Evolutionary conservation across 2,113 vertebrate genomes (phyloP), one percentile per base, ranked within the genome.

Genomic region (Elachura formosa): DNA sequence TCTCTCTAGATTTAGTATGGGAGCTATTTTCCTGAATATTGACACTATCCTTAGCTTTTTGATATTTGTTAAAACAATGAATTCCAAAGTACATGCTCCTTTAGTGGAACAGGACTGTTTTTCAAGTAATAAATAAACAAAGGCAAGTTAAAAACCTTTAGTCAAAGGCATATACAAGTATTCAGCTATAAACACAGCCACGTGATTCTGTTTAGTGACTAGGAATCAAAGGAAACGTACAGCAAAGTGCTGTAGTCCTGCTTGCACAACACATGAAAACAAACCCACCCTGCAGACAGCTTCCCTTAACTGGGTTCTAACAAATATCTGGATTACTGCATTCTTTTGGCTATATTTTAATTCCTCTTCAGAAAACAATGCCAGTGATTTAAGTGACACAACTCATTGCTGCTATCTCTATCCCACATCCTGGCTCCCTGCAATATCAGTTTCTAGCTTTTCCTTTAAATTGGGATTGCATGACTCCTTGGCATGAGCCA

Each of bases 401-500:
- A 48, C 23, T 64, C 18, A 17, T 9, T 68, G 31, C n/a, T 89
- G 77, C 52, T 73, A 54, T 55, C 73, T 87, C 73, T 68, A 8
- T 19, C 62, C 49, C 38, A 75, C 36, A 55, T 54, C 66, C 52
- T 92, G 77, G 22, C 36, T 76, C 25, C 9, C 49, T 40, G 52
- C 54, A 56, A 31, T 13, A 83, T 43, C 33, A 7, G 20, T 68
- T 87, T 83, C 67, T 74, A 73, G n/a, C 38, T 84, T 75, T 29
- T 59, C 56, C 40, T 89, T 78, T 89, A 78, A 87, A 74, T 3
- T 13, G 6, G 33, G 36, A 59, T 78, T 77, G 52, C 11, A 4
- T 10, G 24, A 45, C 29, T 63, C 23, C 41, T 8, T 26, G 74
- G 22, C 0, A 0, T 22, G 5, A 89, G 20, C 1, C 0, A 84